Conservation (phyloP, 1,140 invertebrate species). For the Pseudomyrmex pallidus region DNA sequence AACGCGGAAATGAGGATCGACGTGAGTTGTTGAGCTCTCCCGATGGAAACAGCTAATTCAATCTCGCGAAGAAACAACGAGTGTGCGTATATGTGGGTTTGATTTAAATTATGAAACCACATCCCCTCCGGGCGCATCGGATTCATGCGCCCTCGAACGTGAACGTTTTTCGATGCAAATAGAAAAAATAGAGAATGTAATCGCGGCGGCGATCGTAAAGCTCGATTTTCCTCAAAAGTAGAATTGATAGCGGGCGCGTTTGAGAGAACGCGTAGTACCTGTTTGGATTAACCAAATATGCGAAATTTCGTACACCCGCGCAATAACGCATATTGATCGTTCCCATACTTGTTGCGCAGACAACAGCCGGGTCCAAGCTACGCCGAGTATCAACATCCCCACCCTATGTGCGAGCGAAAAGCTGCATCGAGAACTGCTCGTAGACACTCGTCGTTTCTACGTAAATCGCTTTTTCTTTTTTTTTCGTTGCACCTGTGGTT, state of each 20-base stretch:
- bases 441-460: constrained; percentile 52
- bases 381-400: constrained; percentile 59
- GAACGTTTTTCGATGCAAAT: background rate
- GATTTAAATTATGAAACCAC: constrained; percentile 38
- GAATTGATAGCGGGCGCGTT: background rate
- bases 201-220: background rate
- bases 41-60: background rate
- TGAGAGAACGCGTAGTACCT: background rate
- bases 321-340: constrained; percentile 81
- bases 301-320: constrained; percentile 54
- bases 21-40: background rate
- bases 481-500: background rate
- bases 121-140: background rate
- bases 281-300: constrained; percentile 54
- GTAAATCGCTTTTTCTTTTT: constrained; percentile 13
- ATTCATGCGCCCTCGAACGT: background rate
- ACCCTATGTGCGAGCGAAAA: constrained; percentile 62
- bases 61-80: background rate
- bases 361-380: constrained; percentile 59
- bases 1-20: background rate
- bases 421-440: constrained; percentile 72
- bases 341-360: constrained; percentile 81
- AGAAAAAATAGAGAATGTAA: background rate
- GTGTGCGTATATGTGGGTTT: constrained; percentile 29
- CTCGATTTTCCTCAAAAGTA: background rate